Evolutionary conservation across 2,113 vertebrate species (phyloP), one percentile per base, ranked within the genome.

Genomic region (Actinemys pallida): DNA sequence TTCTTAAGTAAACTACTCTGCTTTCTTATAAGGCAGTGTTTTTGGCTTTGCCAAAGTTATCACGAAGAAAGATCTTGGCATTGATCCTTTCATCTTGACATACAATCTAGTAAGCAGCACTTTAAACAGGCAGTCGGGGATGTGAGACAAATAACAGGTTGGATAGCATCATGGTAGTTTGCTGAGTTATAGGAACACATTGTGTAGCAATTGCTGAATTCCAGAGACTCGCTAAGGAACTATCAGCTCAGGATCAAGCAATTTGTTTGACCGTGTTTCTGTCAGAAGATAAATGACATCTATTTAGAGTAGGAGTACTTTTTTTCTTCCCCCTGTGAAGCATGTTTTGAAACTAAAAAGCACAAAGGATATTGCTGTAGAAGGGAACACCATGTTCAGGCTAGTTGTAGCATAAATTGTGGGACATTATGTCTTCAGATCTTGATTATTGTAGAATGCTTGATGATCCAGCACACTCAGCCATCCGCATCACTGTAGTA

Each of bases 301-400:
- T 90, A 42, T 92, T 81, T 69, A 29, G 89, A 91, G 81, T 87
- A 53, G 17, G 20, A 72, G 86, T 57, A 83, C 54, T 90, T 92
- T 79, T 75, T 75, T 89, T 96, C 65, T 93, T 65, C 83, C 91
- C 42, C 86, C 87, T 91, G 91, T 86, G 88, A 89, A 87, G 93
- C 59, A 57, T 82, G 8, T 93, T 94, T 93, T 91, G 78, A 92
- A 94, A n/a, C 27, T 65, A 93, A 84, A 85, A 93, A 90, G 82
- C n/a, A 49, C n/a, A 90, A 83, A 81, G 49, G 69, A 42, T 90
- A 83, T 75, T 85, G 81, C 25, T 89, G 20, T 42, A 50, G 76
- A 25, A 78, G 81, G 53, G 45, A 86, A 83, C 11, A 24, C n/a
- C 31, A 16, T 27, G 62, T 81, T 39, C 53, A 22, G 35, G 8